phyloP scores from a whole-genome alignment of 2,888 invertebrate species.

The Embidobia sp. region DNA sequence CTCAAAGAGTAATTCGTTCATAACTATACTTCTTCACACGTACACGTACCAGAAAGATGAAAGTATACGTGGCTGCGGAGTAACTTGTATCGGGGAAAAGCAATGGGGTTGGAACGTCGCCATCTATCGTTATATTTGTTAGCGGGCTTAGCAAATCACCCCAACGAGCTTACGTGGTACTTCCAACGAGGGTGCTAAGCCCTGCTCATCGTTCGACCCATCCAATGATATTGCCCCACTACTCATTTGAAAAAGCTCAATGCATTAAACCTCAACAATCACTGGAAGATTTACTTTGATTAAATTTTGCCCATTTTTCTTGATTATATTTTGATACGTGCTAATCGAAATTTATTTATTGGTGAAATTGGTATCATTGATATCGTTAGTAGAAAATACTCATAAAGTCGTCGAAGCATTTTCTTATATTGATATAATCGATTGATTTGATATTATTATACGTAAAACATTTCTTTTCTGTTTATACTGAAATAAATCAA shows the following conservation, averaged over 20 bases:
- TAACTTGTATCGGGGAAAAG: slow-evolving; percentile 66
- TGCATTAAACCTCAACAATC: slow-evolving; percentile 62
- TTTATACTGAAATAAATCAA: too few species aligned
- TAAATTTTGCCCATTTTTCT: slow-evolving; percentile 57
- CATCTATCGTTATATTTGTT: slow-evolving; percentile 82
- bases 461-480: too few species aligned
- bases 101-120: slow-evolving; percentile 75
- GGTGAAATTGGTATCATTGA: slow-evolving; percentile 3
- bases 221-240: slow-evolving; percentile 58
- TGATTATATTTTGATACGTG: slow-evolving; percentile 46
- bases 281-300: slow-evolving; percentile 60
- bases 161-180: slow-evolving; percentile 79
- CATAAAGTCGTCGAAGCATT: too few species aligned
- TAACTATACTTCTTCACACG: slow-evolving; percentile 51
- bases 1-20: slow-evolving; percentile 78
- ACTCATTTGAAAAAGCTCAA: slow-evolving; percentile 60
- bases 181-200: slow-evolving; percentile 78
- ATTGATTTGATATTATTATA: too few species aligned
- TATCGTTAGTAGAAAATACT: too few species aligned
- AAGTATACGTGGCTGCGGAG: slow-evolving; percentile 58
- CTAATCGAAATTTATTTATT: slow-evolving; percentile 52
- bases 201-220: slow-evolving; percentile 69
- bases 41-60: slow-evolving; percentile 30
- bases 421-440: too few species aligned
- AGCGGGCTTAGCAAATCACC: slow-evolving; percentile 81